phyloP scores from a whole-genome alignment of 2,797 vertebrate genomes.

The Arctocebus calabarensis region DNA sequence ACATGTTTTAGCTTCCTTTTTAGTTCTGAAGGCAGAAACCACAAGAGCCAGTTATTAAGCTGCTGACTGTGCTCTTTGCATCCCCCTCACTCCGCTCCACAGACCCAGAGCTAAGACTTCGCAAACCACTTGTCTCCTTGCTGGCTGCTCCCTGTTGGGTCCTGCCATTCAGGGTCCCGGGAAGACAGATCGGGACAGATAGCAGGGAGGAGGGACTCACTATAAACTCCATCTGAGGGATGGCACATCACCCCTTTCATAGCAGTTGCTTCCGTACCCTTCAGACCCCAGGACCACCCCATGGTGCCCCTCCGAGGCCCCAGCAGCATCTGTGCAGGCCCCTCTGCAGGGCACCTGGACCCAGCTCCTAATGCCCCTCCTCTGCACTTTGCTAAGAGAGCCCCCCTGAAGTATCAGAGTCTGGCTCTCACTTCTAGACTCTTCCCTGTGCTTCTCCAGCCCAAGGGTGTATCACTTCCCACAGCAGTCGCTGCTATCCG shows the following conservation, averaged over 20 bases:
- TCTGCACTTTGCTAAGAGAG: neutral
- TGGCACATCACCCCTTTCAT: neutral
- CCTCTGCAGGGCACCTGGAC: neutral
- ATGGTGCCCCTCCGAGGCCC: neutral
- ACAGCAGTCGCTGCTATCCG: neutral
- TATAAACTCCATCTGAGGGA: neutral
- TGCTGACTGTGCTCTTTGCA: neutral
- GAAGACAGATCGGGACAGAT: neutral
- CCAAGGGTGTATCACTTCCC: neutral
- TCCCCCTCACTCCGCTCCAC: neutral
- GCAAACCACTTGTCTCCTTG: neutral
- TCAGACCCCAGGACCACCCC: neutral
- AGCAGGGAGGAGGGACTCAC: neutral
- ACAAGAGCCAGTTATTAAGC: neutral
- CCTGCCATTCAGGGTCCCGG: neutral
- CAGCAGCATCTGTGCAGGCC: accelerated
- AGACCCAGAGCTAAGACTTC: neutral
- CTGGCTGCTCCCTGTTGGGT: neutral
- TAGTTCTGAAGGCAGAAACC: neutral
- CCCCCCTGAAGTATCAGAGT: neutral
- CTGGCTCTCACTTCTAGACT: neutral
- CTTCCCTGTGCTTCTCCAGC: neutral
- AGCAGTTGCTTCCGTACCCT: neutral
- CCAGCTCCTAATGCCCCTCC: neutral
- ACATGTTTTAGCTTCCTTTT: neutral